phyloP scores from a whole-genome alignment of 2,797 vertebrate species.

The Acipenser ruthenus region DNA sequence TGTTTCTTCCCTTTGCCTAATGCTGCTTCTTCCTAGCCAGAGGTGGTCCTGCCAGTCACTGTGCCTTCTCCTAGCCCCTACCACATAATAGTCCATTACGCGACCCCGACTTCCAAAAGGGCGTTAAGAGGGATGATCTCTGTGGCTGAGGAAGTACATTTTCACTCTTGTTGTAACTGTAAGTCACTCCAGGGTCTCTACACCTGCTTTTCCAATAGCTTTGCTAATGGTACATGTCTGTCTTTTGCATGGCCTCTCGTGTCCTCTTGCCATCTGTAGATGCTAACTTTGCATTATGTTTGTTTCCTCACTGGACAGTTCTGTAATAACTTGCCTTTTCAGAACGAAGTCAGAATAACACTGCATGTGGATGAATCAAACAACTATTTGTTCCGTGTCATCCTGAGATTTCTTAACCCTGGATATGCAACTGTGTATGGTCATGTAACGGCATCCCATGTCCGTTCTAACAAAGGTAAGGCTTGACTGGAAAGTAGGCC shows the following conservation, averaged over 20 bases:
- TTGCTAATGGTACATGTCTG: slow-evolving; percentile 16
- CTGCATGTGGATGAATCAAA: slow-evolving; percentile 68
- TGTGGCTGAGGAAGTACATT: slow-evolving; percentile 65
- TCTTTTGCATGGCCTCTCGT: slow-evolving; percentile 10
- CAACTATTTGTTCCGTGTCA: slow-evolving; percentile 62
- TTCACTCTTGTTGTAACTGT: slow-evolving; percentile 70
- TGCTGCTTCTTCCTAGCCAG: slow-evolving; percentile 69
- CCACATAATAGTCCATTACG: slow-evolving; percentile 65
- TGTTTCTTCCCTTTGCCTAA: slow-evolving; percentile 44
- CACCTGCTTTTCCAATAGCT: slow-evolving; percentile 23
- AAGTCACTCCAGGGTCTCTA: slow-evolving; percentile 55
- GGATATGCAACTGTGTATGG: slow-evolving; percentile 54
- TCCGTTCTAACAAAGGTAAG: slow-evolving; percentile 64
- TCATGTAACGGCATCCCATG: slow-evolving; percentile 58
- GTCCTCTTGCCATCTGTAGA: background rate
- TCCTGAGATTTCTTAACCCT: slow-evolving; percentile 80
- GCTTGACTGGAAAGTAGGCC: slow-evolving; percentile 7
- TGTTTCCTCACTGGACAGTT: slow-evolving; percentile 23
- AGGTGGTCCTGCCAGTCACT: slow-evolving; percentile 64
- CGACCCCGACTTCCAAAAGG: slow-evolving; percentile 54
- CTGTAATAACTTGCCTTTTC: slow-evolving; percentile 56
- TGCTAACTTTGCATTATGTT: background rate
- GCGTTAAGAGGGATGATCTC: slow-evolving; percentile 57
- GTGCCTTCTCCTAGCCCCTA: slow-evolving; percentile 68
- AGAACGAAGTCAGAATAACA: slow-evolving; percentile 82